Evolutionary conservation across 2,113 vertebrate genomes (phyloP).

Genomic region (Ariopsis seemanni): DNA sequence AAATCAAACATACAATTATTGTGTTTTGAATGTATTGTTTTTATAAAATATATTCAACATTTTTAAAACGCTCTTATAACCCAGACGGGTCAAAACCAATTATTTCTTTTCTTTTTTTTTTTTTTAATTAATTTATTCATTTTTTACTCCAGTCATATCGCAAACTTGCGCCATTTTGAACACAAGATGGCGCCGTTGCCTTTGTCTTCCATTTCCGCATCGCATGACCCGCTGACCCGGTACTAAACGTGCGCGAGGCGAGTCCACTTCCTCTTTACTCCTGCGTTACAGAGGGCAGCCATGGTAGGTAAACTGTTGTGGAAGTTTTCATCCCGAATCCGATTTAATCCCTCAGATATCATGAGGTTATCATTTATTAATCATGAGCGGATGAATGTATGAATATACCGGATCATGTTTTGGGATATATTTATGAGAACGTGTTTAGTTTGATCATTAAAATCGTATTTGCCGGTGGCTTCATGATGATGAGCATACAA

Average conservation of each 20-base stretch:
- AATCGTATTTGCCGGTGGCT: neutral
- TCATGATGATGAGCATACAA: neutral
- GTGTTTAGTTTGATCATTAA: neutral
- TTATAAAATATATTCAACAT: neutral
- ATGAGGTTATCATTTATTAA: neutral
- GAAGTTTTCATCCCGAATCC: slow-evolving; percentile 17
- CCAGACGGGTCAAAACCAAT: neutral
- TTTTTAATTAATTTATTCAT: too few relatives aligned
- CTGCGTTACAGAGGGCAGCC: slow-evolving; percentile 43
- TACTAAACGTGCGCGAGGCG: slow-evolving; percentile 20
- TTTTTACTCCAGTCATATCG: neutral
- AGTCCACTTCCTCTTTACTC: slow-evolving; percentile 38
- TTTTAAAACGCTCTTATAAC: neutral
- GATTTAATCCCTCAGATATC: slow-evolving; percentile 23
- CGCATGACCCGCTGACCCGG: slow-evolving; percentile 10
- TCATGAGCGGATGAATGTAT: neutral
- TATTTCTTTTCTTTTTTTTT: too few relatives aligned
- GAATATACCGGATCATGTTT: accelerated
- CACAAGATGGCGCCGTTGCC: slow-evolving; percentile 34
- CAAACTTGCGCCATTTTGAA: neutral
- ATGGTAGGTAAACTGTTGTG: slow-evolving; percentile 40
- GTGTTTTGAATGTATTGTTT: neutral
- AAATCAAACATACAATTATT: too few relatives aligned
- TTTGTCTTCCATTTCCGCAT: neutral
- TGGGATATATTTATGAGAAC: neutral